Conservation (phyloP, 2,113 vertebrate genomes). For the Emydura subglobosa region DNA sequence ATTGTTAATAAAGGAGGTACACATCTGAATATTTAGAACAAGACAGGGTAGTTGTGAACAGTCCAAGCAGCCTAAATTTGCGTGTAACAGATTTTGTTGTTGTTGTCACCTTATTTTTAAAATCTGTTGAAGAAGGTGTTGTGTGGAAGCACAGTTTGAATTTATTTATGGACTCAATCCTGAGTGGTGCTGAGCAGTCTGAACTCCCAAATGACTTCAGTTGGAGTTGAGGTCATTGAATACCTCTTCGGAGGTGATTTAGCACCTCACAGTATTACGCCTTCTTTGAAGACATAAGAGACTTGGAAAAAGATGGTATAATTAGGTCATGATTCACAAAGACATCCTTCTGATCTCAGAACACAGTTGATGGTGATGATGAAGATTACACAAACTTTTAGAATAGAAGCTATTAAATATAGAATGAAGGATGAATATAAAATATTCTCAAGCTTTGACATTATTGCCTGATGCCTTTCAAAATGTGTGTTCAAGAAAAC, state of each 20-base stretch:
- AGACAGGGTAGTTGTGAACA: conserved; percentile 53
- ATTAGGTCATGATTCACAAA: neutral
- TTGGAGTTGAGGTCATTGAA: neutral
- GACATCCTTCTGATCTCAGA: neutral
- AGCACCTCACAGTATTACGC: neutral
- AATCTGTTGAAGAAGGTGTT: conserved; percentile 41
- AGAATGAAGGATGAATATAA: neutral
- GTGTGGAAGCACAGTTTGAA: conserved; percentile 25
- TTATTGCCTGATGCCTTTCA: neutral
- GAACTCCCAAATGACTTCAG: neutral
- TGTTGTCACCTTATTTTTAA: conserved; percentile 64
- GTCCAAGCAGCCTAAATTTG: conserved; percentile 56
- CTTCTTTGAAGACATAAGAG: neutral
- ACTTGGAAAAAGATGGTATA: neutral
- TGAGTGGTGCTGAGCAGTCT: neutral
- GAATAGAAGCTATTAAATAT: neutral
- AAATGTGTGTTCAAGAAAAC: neutral
- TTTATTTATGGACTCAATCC: neutral
- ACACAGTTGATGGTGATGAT: neutral
- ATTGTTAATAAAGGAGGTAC: conserved; percentile 4
- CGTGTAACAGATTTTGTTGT: conserved; percentile 65
- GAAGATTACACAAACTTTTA: neutral
- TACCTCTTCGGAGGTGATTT: neutral
- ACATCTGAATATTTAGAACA: neutral
- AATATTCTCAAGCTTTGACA: neutral